Evolutionary conservation across 1,140 invertebrate species (phyloP), one percentile per base, ranked within the genome.

Genomic region (Drosophila lini): DNA sequence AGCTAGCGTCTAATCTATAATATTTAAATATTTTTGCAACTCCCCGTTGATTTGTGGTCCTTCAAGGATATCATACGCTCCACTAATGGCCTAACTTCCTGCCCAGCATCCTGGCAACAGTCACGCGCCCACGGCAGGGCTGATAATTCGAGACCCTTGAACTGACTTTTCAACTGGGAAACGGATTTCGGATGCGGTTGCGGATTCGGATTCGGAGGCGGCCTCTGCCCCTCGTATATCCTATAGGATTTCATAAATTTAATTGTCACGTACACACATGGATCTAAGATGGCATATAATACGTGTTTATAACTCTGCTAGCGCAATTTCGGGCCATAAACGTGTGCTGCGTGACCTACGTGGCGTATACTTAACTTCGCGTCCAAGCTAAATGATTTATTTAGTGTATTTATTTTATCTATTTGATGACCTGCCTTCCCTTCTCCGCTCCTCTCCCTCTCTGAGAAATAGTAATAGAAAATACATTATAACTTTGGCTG

Each of bases 181-280:
- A 44, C 40, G 58, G 45, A 42, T 50, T 68, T 57, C 36, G 31
- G 38, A 36, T 50, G 56, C 57, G 56, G 42, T 41, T 47, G 44
- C 25, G 34, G 36, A n/a, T 6, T 41, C 15, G 3, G 38, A 5
- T 5, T 6, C 15, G 5, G 13, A 19, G n/a, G 45, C 64, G 38
- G 44, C 31, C 60, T 77, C 19, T 38, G 11, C n/a, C 41, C 25
- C 5, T 28, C 3, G 58, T 53, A 67, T 56, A 61, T 45, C 44
- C 36, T 63, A 68, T 80, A 56, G 64, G 64, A 68, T 83, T 89
- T 89, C 84, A 89, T 89, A 89, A 79, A 89, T 89, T 89, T 89
- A 89, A 89, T 89, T 89, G 84, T 89, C 84, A 89, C 84, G 84
- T 89, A 90, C 84, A 42, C 40, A 42, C 55, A 77, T 34, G 25